Base-by-base conservation (phyloP, 37 sponge, comb jelly and placozoan genomes). In the Halichondria panicea region DNA sequence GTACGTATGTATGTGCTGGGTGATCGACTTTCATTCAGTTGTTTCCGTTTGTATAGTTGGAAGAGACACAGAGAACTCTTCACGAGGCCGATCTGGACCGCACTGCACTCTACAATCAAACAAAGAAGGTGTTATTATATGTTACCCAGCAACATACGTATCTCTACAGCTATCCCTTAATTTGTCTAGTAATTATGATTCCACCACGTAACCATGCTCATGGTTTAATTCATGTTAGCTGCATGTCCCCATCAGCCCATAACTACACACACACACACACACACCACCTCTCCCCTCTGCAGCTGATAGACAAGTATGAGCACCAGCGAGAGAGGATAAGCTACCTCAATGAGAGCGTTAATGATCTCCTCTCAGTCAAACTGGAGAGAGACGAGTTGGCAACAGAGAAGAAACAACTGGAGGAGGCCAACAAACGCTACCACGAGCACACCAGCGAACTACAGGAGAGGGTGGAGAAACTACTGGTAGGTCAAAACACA, bases 1-100 rank as follows among this genome's bases (percentile, higher is more conserved):
- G n/a, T n/a, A n/a, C n/a, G n/a, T n/a, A n/a, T n/a, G n/a, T n/a
- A n/a, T n/a, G n/a, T n/a, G n/a, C n/a, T n/a, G n/a, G n/a, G n/a
- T n/a, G n/a, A n/a, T 11, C 13, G 52, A 48, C 52, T 15, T 18
- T 48, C 52, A 11, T 59, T 48, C 15, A 48, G 52, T 15, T 32
- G 4, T 9, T 58, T 13, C 3, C 37, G 19, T 11, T 55, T 43
- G 2, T 30, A 45, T 25, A 86, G 87, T 52, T 79, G 52, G 69
- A 86, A 11, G 9, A 30, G 21, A 58, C 69, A 3, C 55, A 67
- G 22, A 79, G 25, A 21, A 24, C 33, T 12, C 87, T 86, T n/a
- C 56, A 79, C 13, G 80, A 86, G 44, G 76, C 87, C 19, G 74
- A 72, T 40, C 8, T 72, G 22, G 80, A 86, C 42, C 55, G 74